Conservation (phyloP, 1,140 invertebrate species). For the Drosophila nasuta region DNA sequence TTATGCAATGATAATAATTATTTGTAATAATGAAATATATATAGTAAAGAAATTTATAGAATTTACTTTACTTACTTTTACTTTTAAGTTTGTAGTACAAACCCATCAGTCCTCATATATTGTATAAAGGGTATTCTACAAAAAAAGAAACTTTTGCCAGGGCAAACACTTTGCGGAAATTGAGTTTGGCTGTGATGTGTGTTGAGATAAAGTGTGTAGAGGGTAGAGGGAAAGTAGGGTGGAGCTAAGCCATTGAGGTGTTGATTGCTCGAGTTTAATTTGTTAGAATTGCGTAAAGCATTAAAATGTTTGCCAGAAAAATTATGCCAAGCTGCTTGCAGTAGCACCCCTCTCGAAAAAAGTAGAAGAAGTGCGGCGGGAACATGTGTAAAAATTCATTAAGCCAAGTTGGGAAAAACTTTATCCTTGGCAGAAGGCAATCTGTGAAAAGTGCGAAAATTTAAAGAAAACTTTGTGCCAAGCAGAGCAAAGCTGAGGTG, state of each 20-base stretch:
- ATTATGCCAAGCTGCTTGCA: conserved; percentile 47
- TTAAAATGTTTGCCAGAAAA: conserved; percentile 82
- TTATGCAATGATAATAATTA: too few relatives aligned
- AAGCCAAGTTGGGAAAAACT: conserved; percentile 59
- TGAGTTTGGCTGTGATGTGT: conserved; percentile 58
- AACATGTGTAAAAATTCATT: conserved; percentile 67
- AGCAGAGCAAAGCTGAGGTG: conserved; percentile 17
- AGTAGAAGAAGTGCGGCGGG: background rate
- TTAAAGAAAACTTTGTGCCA: conserved; percentile 73
- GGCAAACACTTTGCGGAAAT: conserved; percentile 78
- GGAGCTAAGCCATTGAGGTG: conserved; percentile 60
- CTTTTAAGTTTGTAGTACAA: background rate
- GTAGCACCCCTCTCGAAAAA: too few relatives aligned
- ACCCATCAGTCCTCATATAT: too few relatives aligned
- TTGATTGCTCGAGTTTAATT: conserved; percentile 82
- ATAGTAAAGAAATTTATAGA: too few relatives aligned
- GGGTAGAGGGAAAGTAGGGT: background rate
- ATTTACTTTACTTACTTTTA: too few relatives aligned
- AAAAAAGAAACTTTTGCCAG: conserved; percentile 38
- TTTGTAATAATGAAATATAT: too few relatives aligned
- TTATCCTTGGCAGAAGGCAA: conserved; percentile 65
- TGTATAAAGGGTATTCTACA: conserved; percentile 20
- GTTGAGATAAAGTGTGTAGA: background rate
- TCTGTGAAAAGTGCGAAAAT: conserved; percentile 79
- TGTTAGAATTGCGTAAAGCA: conserved; percentile 81